phyloP scores from a whole-genome alignment of 2,113 vertebrate species.

The Lasiurus borealis region DNA sequence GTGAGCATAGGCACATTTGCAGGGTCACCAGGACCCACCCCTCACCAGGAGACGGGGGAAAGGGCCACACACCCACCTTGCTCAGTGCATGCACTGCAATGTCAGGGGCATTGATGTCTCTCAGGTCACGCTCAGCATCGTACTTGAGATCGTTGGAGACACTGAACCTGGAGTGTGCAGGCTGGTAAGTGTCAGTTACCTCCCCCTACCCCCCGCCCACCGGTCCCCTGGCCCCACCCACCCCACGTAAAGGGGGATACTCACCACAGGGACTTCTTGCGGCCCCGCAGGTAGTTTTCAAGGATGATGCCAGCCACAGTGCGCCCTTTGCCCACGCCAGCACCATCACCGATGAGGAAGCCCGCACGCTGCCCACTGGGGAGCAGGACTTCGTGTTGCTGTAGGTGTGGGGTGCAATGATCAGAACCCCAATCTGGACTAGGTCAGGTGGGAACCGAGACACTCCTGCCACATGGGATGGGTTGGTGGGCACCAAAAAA shows the following conservation, averaged over 20 bases:
- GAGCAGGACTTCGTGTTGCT: conserved; percentile 98
- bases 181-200: not conserved
- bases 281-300: conserved; percentile 94
- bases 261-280: conserved; percentile 97
- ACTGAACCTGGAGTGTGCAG: conserved; percentile 92
- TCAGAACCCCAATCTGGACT: not conserved
- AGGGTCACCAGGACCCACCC: too few species aligned
- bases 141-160: conserved; percentile 99
- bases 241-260: not conserved
- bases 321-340: conserved; percentile 97
- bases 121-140: conserved; percentile 97
- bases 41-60: not conserved
- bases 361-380: conserved; percentile 96
- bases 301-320: conserved; percentile 97
- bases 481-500: not conserved
- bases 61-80: conserved; percentile 89
- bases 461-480: not conserved
- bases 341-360: conserved; percentile 97
- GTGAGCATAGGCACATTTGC: rapidly evolving
- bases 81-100: conserved; percentile 97
- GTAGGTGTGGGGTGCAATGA: not conserved
- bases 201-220: too few species aligned
- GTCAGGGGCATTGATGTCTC: conserved; percentile 94
- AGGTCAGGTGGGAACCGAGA: not conserved
- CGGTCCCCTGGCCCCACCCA: too few species aligned